Evolutionary conservation across 2,888 invertebrate species (phyloP), one percentile per base, ranked within the genome.

Genomic region (Pemphredon lugubris): DNA sequence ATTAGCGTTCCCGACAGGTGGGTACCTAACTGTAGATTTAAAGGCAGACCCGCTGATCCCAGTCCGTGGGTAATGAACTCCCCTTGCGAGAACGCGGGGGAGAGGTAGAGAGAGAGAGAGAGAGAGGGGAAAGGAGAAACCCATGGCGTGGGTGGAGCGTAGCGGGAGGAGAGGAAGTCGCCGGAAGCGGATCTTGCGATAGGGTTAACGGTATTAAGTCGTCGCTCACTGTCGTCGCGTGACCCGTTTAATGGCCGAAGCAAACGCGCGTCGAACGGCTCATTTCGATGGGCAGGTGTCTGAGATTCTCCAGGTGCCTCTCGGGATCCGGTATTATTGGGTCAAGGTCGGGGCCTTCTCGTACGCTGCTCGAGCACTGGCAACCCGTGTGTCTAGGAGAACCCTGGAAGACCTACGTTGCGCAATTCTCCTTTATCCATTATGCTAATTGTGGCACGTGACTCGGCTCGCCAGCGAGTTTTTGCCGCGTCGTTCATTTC

Each of bases 111-210:
- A 16, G 47, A 13, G 40, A 26, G 20, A 14, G 21, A 26, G 39
- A 18, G 16, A 34, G 18, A 30, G 18, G 44, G 20, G 6, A 13
- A 32, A 3, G 55, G 60, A 60, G 73, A 61, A 47, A 73, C 59
- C 39, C 14, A 30, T 6, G 23, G 55, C 51, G 75, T 63, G 63
- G 73, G 63, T 59, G 55, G 50, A 64, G 39, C 23, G 51, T 14
- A 20, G 37, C n/a, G 45, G 18, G 57, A 61, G 61, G 53, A 60
- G 71, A 65, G 73, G 71, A 68, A 55, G 39, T 54, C 61, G 77
- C 77, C 81, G 84, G 81, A 84, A 82, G 73, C 73, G 84, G 83
- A 84, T 85, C 83, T 81, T 44, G 75, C 80, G 84, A 83, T 84
- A 81, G 80, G 69, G 76, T 79, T 83, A 85, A 82, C 84, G 76